These are phyloP conservation scores for Anagrus nilaparvatae DNA, from an alignment of 1,140 invertebrate genomes.

Conservation along the genomic window DNA sequence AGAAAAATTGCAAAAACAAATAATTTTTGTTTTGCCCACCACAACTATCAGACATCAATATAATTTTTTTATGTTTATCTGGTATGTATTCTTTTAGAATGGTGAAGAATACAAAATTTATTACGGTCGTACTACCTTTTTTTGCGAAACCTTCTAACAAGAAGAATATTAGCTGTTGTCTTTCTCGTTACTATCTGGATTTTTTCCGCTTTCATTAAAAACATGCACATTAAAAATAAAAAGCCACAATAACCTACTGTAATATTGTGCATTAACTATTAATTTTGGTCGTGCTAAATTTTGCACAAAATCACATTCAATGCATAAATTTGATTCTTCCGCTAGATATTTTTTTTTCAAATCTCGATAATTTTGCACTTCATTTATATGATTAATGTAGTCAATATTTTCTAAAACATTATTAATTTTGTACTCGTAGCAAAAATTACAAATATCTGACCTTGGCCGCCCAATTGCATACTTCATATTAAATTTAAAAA, in stretches of 20 bases:
- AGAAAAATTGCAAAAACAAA: background rate
- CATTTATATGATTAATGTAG: background rate
- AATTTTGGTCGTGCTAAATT: background rate
- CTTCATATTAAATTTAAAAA: too few species aligned
- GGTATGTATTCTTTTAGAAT: background rate
- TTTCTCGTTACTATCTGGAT: too few species aligned
- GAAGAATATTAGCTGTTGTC: slow-evolving; percentile 1
- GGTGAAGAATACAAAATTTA: background rate
- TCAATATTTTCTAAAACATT: too few species aligned
- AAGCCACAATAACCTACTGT: too few species aligned
- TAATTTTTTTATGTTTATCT: background rate
- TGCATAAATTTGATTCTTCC: background rate
- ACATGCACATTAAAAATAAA: too few species aligned
- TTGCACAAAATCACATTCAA: background rate
- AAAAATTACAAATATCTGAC: background rate
- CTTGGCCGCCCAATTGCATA: too few species aligned
- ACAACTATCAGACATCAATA: background rate
- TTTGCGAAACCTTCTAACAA: background rate
- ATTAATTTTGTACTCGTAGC: background rate
- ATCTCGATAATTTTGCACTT: background rate
- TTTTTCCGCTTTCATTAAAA: too few species aligned
- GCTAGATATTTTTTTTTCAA: background rate
- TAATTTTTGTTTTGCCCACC: slow-evolving; percentile 1
- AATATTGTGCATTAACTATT: too few species aligned
- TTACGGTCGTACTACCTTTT: background rate